Conservation (phyloP, 2,797 vertebrate genomes). For the Falco novaeseelandiae region DNA sequence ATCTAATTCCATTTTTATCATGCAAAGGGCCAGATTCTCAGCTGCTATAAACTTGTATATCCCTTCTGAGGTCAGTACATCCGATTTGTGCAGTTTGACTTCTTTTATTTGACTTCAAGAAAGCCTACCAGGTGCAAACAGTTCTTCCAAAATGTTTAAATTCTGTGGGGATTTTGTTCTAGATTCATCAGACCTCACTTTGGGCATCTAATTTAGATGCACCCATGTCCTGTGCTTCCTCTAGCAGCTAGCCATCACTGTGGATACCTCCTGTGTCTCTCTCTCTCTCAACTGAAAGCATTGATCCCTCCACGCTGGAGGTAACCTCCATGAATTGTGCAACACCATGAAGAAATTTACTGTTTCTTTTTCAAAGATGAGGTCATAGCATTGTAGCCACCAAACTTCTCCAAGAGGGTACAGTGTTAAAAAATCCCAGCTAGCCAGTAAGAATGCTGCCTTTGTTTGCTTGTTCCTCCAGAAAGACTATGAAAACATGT, state of each 20-base stretch:
- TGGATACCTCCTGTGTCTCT: no score
- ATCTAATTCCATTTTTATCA: constrained; percentile 22
- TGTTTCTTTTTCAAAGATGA: neutral
- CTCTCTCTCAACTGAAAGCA: neutral
- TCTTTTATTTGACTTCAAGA: neutral
- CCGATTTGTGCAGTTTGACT: neutral
- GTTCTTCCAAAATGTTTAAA: neutral
- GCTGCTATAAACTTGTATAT: neutral
- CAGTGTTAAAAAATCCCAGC: neutral
- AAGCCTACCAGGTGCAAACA: neutral
- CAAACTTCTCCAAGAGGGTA: neutral
- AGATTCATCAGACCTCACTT: neutral
- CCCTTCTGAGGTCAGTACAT: neutral
- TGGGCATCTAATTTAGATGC: neutral
- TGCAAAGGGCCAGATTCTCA: neutral
- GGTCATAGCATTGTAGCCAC: neutral
- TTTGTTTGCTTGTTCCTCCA: neutral
- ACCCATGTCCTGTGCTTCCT: neutral
- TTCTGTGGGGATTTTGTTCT: neutral
- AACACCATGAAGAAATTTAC: neutral
- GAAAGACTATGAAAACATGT: neutral
- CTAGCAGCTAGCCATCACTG: neutral
- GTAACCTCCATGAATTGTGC: neutral
- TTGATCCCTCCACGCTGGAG: neutral
- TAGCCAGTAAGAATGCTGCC: neutral